Percentiles rank a stretch among this genome's conserved stretches.
phyloP scores from a whole-genome alignment of 2,113 vertebrate species.

The Promerops cafer region DNA sequence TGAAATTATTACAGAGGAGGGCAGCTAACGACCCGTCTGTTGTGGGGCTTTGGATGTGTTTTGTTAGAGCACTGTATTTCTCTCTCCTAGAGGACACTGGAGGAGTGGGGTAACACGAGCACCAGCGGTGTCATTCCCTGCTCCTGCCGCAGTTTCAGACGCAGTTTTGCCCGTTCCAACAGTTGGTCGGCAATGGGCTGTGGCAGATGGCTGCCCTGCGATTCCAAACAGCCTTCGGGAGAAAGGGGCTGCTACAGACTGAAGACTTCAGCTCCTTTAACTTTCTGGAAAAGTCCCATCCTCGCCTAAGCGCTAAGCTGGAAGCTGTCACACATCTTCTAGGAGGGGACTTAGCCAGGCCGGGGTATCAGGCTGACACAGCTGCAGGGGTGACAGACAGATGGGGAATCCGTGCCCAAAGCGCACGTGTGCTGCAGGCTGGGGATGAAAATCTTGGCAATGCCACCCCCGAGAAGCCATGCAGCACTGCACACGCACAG shows the following conservation, averaged over 20 bases:
- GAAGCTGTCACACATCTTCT: not conserved
- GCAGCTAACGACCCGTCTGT: constrained; percentile 18
- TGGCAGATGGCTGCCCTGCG: not conserved
- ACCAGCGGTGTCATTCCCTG: not conserved
- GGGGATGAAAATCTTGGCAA: not conserved
- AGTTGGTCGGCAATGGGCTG: constrained; percentile 24
- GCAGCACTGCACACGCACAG: not conserved
- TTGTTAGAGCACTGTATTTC: not conserved
- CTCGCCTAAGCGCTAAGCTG: not conserved
- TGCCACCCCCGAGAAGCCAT: not conserved
- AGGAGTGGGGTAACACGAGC: not conserved
- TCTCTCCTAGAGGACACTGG: not conserved
- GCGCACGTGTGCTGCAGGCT: not conserved
- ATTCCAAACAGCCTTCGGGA: constrained; percentile 4
- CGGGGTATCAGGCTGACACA: not conserved
- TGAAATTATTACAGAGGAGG: constrained; percentile 13
- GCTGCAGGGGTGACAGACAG: not conserved
- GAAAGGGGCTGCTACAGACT: not conserved
- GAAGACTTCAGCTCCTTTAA: not conserved
- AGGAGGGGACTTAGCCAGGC: not conserved
- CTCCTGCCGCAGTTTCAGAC: not conserved
- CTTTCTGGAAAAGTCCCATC: not conserved
- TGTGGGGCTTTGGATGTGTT: not conserved
- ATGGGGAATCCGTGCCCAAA: not conserved
- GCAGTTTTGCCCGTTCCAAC: not conserved